Conservation (phyloP, 2,888 invertebrate genomes). For the Morpho helenor region DNA sequence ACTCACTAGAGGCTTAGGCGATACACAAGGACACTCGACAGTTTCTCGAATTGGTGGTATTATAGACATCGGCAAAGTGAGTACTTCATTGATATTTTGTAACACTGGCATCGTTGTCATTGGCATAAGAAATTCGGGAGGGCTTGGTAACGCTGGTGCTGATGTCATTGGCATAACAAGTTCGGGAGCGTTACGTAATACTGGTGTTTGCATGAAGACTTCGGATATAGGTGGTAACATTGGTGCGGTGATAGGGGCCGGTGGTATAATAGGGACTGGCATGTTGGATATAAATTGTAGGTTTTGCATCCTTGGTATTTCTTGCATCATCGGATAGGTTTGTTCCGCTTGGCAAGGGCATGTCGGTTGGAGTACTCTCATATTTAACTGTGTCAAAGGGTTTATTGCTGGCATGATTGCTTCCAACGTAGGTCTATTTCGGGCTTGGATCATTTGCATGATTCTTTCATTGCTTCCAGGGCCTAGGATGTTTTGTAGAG, state of each 20-base stretch:
- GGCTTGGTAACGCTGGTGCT: no score
- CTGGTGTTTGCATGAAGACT: no score
- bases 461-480: constrained; percentile 36
- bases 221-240: background rate
- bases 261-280: constrained; percentile 13
- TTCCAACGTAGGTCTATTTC: constrained; percentile 19
- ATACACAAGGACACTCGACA: constrained; percentile 15
- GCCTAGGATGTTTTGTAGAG: constrained; percentile 38
- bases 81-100: constrained; percentile 16
- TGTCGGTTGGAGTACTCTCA: constrained; percentile 11
- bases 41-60: constrained; percentile 14
- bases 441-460: constrained; percentile 28
- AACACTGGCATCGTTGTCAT: constrained; percentile 11
- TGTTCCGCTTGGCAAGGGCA: constrained; percentile 12
- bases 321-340: constrained; percentile 3
- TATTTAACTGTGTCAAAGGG: constrained; percentile 10
- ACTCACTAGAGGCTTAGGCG: constrained; percentile 30
- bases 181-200: no score
- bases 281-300: constrained; percentile 11
- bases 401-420: constrained; percentile 11
- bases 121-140: constrained; percentile 2
- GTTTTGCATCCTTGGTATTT: constrained; percentile 5
- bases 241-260: constrained; percentile 1
- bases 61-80: constrained; percentile 14
- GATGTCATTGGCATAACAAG: no score